phyloP scores from a whole-genome alignment of 2,888 invertebrate genomes.

The Diloba caeruleocephala region DNA sequence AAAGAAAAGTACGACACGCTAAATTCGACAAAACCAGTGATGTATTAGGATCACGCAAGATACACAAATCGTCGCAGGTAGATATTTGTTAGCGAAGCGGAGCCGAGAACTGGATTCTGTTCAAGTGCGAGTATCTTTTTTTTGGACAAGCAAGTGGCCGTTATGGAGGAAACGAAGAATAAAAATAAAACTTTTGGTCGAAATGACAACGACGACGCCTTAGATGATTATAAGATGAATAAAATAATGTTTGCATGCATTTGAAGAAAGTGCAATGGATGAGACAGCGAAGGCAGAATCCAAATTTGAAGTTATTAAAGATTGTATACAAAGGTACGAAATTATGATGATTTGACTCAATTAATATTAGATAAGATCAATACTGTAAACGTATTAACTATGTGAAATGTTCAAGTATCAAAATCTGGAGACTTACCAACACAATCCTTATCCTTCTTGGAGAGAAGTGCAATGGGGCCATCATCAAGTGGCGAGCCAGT shows the following conservation, averaged over 20 bases:
- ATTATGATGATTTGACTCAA: constrained; percentile 15
- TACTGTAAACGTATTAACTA: background rate
- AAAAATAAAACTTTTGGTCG: constrained; percentile 60
- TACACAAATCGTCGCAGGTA: constrained; percentile 83
- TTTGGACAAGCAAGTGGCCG: constrained; percentile 79
- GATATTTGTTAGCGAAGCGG: constrained; percentile 70
- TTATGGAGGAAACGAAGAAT: constrained; percentile 80
- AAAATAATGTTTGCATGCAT: constrained; percentile 21
- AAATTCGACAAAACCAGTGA: constrained; percentile 57
- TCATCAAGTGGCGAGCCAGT: constrained; percentile 88
- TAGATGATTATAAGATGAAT: constrained; percentile 37
- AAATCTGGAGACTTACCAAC: constrained; percentile 70
- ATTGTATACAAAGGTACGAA: constrained; percentile 33
- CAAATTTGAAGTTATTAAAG: constrained; percentile 6
- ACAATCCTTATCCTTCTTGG: constrained; percentile 82
- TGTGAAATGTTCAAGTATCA: background rate
- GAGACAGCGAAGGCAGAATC: constrained; percentile 36
- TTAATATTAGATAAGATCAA: background rate
- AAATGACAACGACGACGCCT: constrained; percentile 51
- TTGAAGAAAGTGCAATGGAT: constrained; percentile 27
- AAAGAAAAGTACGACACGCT: constrained; percentile 30
- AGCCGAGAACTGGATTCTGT: constrained; percentile 82
- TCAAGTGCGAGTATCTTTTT: constrained; percentile 76
- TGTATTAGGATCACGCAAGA: constrained; percentile 74
- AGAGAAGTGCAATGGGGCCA: constrained; percentile 90